phyloP scores from a whole-genome alignment of 2,888 invertebrate genomes.

The Pilophorus perplexus region DNA sequence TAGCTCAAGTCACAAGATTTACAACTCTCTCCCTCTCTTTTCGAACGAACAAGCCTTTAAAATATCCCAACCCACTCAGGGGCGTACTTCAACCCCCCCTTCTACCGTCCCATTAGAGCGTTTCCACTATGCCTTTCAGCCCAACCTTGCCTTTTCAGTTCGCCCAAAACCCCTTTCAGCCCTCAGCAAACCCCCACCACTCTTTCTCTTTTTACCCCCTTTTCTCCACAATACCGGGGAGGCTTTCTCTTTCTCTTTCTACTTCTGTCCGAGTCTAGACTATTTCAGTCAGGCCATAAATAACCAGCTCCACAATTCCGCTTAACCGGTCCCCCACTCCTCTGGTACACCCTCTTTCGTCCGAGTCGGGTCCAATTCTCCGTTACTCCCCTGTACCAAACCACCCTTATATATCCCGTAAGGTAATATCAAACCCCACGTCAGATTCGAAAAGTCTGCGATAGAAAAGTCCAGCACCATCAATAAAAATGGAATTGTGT shows the following conservation, averaged over 20 bases:
- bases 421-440: no score
- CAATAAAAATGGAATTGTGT: no score
- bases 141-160: conserved; percentile 30
- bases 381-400: no score
- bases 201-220: no score
- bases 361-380: no score
- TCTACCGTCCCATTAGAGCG: neutral
- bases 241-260: conserved; percentile 1
- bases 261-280: conserved; percentile 26
- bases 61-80: conserved; percentile 36
- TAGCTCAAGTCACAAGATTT: conserved; percentile 39
- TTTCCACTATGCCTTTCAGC: conserved; percentile 20
- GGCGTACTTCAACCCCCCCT: conserved; percentile 3
- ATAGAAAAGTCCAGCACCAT: no score
- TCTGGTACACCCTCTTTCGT: neutral
- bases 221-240: no score
- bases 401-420: no score
- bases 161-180: conserved; percentile 17
- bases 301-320: conserved; percentile 25
- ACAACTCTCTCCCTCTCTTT: conserved; percentile 36
- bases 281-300: conserved; percentile 35
- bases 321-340: neutral
- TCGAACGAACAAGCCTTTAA: conserved; percentile 33
- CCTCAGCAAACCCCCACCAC: neutral
- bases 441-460: no score